phyloP scores from a whole-genome alignment of 2,113 vertebrate species.

The Rhodinocichla rosea region DNA sequence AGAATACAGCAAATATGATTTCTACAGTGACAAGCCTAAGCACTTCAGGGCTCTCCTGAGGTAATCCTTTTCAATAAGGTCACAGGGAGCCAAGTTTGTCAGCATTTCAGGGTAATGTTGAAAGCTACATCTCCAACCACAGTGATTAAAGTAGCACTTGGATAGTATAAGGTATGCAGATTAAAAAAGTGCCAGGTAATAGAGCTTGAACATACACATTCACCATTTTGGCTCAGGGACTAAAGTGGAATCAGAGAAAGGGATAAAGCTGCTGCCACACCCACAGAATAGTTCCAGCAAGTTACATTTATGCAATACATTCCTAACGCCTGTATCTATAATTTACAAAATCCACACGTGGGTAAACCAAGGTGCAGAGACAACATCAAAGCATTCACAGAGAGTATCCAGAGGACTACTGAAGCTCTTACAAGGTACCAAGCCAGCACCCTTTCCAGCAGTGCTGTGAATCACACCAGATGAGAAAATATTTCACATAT shows the following conservation, averaged over 20 bases:
- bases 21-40: neutral
- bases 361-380: neutral
- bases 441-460: neutral
- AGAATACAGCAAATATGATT: neutral
- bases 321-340: accelerated
- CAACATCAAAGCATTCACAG: neutral
- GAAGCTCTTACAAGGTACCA: neutral
- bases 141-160: neutral
- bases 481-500: neutral
- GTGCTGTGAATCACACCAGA: neutral
- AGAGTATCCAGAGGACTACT: neutral
- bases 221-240: neutral
- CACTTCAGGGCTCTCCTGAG: neutral
- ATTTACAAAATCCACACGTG: neutral
- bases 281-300: neutral
- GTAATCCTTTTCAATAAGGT: neutral
- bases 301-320: neutral
- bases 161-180: neutral
- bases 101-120: neutral
- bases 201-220: neutral
- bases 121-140: neutral
- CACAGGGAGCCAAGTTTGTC: neutral
- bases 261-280: neutral
- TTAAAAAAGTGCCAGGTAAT: neutral
- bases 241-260: neutral